Evolutionary conservation across 2,797 vertebrate genomes (phyloP).

Genomic region (Sarcoramphus papa): DNA sequence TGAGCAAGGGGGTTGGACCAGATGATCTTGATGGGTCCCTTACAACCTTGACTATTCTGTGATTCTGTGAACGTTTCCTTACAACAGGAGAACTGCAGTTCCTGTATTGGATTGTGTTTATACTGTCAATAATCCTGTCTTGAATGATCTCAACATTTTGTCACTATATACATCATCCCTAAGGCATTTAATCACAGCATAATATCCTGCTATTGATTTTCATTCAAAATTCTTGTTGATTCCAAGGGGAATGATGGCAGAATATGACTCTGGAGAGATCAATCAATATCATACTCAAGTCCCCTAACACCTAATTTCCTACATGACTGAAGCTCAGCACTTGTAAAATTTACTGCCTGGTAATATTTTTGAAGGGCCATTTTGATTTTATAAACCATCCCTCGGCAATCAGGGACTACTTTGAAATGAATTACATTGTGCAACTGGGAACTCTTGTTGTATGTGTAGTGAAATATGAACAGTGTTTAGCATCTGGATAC

Average conservation of each 20-base stretch:
- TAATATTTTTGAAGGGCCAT: neutral
- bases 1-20: neutral
- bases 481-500: neutral
- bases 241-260: neutral
- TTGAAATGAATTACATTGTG: neutral
- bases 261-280: neutral
- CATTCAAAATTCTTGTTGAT: neutral
- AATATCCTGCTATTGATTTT: neutral
- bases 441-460: neutral
- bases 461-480: neutral
- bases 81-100: neutral
- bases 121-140: neutral
- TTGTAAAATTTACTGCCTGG: neutral
- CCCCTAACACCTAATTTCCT: neutral
- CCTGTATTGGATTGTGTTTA: neutral
- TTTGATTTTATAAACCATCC: slow-evolving; percentile 9
- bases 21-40: neutral
- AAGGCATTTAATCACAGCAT: neutral
- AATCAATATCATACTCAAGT: neutral
- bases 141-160: neutral
- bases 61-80: neutral
- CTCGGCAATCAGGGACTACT: neutral
- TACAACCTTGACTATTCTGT: neutral
- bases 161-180: neutral
- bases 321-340: neutral